A percentile compares a stretch with the other conserved stretches of the same genome.
Conservation (phyloP, 2,888 invertebrate species). For the Microplitis deprimator region DNA sequence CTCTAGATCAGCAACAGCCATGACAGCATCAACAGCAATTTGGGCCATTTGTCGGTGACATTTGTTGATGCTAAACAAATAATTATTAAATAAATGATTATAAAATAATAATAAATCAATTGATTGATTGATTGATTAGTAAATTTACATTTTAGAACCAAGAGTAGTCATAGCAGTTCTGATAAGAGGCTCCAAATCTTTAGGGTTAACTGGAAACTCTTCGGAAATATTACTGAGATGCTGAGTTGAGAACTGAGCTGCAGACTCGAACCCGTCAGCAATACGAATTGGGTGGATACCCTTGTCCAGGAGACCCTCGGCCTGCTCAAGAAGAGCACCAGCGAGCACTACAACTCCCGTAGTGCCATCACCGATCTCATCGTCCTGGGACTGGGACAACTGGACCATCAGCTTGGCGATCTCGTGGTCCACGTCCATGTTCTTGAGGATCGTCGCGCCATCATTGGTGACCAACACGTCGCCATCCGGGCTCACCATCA, state of each 20-base stretch:
- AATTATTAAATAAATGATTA: conserved; percentile 23
- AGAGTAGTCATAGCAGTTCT: conserved; percentile 98
- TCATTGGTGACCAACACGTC: conserved; percentile 99
- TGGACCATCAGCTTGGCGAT: conserved; percentile 98
- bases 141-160: conserved; percentile 91
- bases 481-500: conserved; percentile 97
- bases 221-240: conserved; percentile 92
- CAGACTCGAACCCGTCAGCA: conserved; percentile 98
- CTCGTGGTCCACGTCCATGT: conserved; percentile 99
- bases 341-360: conserved; percentile 95
- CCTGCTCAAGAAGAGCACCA: conserved; percentile 95
- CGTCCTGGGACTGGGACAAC: conserved; percentile 98
- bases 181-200: conserved; percentile 89
- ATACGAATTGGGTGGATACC: conserved; percentile 99
- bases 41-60: conserved; percentile 98
- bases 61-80: conserved; percentile 84
- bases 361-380: conserved; percentile 99
- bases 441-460: conserved; percentile 98
- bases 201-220: conserved; percentile 87
- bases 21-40: conserved; percentile 97
- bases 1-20: conserved; percentile 95
- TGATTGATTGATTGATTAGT: background rate
- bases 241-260: conserved; percentile 88
- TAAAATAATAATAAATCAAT: background rate
- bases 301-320: conserved; percentile 91